Base-by-base conservation (phyloP, 2,888 invertebrate species). In the Sturmia bella region DNA sequence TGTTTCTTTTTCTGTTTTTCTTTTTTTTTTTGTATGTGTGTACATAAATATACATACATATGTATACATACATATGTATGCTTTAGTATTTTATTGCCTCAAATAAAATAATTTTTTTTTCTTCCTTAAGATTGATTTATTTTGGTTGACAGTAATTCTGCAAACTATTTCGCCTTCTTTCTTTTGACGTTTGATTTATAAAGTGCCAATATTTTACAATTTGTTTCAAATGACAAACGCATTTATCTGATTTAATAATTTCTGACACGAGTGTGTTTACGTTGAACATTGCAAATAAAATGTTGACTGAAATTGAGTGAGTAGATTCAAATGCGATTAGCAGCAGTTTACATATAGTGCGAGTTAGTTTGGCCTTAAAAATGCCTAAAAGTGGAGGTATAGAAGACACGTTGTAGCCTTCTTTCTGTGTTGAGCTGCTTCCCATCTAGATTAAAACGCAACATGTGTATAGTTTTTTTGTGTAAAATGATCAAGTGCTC, bases 251-350 rank as follows among this genome's bases (percentile, higher is more conserved):
- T 64, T 84, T 84, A 61, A 48, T 84, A 37, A 32, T 32, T 76
- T 84, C 15, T 61, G 59, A 77, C 72, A 54, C 56, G 64, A 82
- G 37, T 83, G 50, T 78, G 50, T 78, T 81, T 63, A 50, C 27
- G 56, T 68, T 68, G 78, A 27, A 37, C n/a, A 24, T 43, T 69
- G 27, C 11, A 50, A 59, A 43, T 5, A 43, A 52, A 73, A 64
- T 69, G 74, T 83, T 78, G 72, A 81, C 81, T 78, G 70, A 64
- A 66, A 77, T 83, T 78, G 72, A 81, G 78, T 78, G 70, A 76
- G 50, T 78, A 52, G 70, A 72, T 69, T 76, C 61, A 69, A 45
- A 61, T 39, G 24, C 21, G 45, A 76, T 69, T 69, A 54, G 21
- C 45, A 11, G n/a, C 37, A 61, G n/a, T 39, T 52, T 68, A 32